Evolutionary conservation across 2,113 vertebrate species (phyloP).

Genomic region (Clarias gariepinus): DNA sequence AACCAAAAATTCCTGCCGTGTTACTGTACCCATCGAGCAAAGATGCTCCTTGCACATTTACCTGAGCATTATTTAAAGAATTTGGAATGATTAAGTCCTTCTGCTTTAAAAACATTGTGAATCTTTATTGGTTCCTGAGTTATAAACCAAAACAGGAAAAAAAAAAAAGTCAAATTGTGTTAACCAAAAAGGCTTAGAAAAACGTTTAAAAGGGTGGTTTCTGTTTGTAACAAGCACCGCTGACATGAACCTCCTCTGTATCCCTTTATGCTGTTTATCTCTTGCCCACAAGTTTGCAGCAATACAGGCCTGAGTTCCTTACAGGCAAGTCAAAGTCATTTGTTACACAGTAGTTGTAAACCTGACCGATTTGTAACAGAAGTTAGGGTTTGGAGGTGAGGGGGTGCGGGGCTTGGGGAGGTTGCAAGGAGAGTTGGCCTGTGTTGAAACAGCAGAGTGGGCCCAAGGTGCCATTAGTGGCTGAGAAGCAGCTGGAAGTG

Average conservation of each 20-base stretch:
- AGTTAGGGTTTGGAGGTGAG: background rate
- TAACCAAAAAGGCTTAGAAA: background rate
- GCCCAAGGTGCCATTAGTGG: slow-evolving; percentile 76
- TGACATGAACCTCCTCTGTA: background rate
- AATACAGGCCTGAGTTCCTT: background rate
- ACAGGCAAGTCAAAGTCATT: slow-evolving; percentile 62
- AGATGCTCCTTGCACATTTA: background rate
- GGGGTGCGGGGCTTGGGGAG: slow-evolving; percentile 40
- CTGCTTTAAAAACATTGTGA: background rate
- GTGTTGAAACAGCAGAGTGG: slow-evolving; percentile 69
- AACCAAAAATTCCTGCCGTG: no score
- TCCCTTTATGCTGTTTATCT: slow-evolving; percentile 2
- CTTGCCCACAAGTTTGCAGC: background rate
- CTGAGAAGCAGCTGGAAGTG: slow-evolving; percentile 90
- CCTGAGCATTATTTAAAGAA: background rate
- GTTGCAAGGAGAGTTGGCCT: slow-evolving; percentile 67
- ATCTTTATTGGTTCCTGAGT: background rate
- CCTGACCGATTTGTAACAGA: slow-evolving; percentile 58
- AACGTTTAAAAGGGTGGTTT: background rate
- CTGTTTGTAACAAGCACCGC: background rate
- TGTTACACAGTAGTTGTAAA: slow-evolving; percentile 72
- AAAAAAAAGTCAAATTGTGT: background rate
- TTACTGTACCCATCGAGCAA: background rate
- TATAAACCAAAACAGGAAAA: background rate
- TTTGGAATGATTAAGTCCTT: background rate